Evolutionary conservation across 2,797 vertebrate genomes (phyloP).

Genomic region (Acanthopagrus latus): DNA sequence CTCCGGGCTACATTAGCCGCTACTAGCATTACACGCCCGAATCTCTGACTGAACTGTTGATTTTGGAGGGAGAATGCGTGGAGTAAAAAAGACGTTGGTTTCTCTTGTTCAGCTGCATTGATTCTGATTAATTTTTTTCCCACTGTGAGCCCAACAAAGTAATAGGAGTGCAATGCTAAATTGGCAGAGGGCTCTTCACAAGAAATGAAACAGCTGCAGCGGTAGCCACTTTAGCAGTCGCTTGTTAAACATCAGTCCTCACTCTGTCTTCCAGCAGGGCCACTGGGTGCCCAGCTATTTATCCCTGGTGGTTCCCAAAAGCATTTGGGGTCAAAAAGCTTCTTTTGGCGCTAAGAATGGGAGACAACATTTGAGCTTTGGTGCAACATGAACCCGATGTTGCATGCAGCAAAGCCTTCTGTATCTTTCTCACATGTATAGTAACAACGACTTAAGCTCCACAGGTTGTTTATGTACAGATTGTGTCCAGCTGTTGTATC

Average conservation of each 20-base stretch:
- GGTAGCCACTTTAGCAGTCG: neutral
- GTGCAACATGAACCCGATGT: neutral
- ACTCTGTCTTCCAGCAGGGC: neutral
- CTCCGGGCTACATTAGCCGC: no score
- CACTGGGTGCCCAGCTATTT: neutral
- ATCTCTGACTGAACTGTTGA: neutral
- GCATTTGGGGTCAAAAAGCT: neutral
- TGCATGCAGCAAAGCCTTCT: neutral
- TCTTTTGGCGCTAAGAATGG: neutral
- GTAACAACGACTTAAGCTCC: constrained; percentile 8
- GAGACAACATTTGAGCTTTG: constrained; percentile 3
- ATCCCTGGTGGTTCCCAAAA: neutral
- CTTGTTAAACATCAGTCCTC: neutral
- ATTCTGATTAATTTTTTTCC: neutral
- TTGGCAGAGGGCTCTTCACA: neutral
- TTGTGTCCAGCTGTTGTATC: constrained; percentile 22
- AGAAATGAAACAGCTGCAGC: neutral
- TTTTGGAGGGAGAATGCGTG: neutral
- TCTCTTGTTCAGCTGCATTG: no score
- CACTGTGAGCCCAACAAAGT: neutral
- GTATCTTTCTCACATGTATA: constrained; percentile 3
- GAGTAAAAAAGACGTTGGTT: neutral
- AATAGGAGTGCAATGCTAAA: neutral
- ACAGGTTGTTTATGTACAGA: constrained; percentile 7
- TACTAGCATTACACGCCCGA: no score